These are phyloP conservation scores for Rhingia rostrata DNA, from an alignment of 2,888 invertebrate genomes.

Conservation along the genomic window DNA sequence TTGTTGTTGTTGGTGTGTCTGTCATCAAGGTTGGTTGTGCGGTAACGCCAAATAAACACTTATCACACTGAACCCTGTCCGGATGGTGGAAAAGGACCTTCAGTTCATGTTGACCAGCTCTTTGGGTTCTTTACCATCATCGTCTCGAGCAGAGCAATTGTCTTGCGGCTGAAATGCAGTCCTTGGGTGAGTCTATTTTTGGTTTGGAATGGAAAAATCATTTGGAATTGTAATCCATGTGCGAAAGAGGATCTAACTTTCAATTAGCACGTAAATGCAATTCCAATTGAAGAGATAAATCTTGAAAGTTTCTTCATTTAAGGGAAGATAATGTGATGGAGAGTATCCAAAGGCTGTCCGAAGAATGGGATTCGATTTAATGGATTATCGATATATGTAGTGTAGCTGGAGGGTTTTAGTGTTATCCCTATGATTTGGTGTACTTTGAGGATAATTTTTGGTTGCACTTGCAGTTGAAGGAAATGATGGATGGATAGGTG, in stretches of 20 bases:
- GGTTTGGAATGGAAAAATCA: slow-evolving; percentile 47
- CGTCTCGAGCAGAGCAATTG: slow-evolving; percentile 17
- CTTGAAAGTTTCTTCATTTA: slow-evolving; percentile 55
- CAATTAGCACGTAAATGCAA: slow-evolving; percentile 53
- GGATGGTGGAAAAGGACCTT: slow-evolving; percentile 17
- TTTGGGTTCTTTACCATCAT: slow-evolving; percentile 25
- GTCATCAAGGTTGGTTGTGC: slow-evolving; percentile 35
- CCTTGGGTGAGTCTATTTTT: background rate
- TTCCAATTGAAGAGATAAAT: slow-evolving; percentile 56
- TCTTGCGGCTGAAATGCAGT: slow-evolving; percentile 19
- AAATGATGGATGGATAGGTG: no score
- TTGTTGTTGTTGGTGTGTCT: slow-evolving; percentile 9
- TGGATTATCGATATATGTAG: background rate
- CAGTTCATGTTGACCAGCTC: slow-evolving; percentile 41
- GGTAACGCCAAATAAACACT: slow-evolving; percentile 32
- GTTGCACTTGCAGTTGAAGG: no score
- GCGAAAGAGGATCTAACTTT: slow-evolving; percentile 47
- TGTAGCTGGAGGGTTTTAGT: no score
- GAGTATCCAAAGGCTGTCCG: background rate
- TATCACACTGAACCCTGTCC: slow-evolving; percentile 14
- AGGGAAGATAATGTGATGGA: background rate
- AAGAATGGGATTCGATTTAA: background rate
- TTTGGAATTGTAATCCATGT: slow-evolving; percentile 47
- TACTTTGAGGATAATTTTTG: no score
- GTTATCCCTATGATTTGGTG: no score